Percentiles rank a stretch among this genome's conserved stretches.
phyloP scores from a whole-genome alignment of 1,140 invertebrate genomes.

The Mamestra configurata region DNA sequence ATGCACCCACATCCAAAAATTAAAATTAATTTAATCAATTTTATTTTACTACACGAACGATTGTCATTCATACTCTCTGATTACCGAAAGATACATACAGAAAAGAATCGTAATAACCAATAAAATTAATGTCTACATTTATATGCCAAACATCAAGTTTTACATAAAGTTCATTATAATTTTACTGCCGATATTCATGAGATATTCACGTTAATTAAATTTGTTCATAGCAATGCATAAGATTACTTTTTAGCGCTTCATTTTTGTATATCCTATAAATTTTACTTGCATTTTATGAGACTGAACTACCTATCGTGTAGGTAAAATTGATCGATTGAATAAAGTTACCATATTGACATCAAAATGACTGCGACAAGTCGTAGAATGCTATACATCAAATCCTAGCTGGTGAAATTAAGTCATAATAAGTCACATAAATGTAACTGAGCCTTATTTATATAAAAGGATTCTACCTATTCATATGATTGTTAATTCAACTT shows the following conservation, averaged over 20 bases:
- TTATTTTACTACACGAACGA: neutral
- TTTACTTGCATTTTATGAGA: neutral
- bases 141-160: constrained; percentile 17
- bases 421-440: too few relatives aligned
- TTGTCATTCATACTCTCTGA: constrained; percentile 14
- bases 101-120: constrained; percentile 25
- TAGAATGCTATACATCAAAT: too few relatives aligned
- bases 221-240: constrained; percentile 26
- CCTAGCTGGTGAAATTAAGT: too few relatives aligned
- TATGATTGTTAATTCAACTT: too few relatives aligned
- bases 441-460: too few relatives aligned
- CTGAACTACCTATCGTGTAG: neutral
- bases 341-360: too few relatives aligned
- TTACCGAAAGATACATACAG: neutral
- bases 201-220: constrained; percentile 34
- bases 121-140: constrained; percentile 36
- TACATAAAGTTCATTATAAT: constrained; percentile 36
- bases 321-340: neutral
- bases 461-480: too few relatives aligned
- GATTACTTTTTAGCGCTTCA: constrained; percentile 10
- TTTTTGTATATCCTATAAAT: constrained; percentile 4
- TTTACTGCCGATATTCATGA: constrained; percentile 38
- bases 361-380: too few relatives aligned
- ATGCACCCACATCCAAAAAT: neutral
- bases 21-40: constrained; percentile 18